Base-by-base conservation (phyloP, 2,888 invertebrate genomes). In the Andrena marginata region DNA sequence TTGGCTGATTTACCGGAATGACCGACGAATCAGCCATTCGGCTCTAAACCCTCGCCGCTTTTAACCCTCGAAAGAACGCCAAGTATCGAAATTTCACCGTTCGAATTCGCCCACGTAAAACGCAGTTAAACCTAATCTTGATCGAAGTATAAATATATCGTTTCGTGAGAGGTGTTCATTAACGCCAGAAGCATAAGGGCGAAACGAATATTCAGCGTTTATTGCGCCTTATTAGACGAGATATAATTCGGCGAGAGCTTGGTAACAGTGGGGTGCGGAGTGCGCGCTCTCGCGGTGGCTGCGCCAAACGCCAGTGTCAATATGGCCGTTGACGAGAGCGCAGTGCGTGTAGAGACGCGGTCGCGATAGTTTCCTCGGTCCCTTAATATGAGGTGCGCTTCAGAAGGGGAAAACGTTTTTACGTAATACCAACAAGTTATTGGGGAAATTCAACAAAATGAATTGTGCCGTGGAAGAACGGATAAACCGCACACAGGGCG, bases 241-340 rank as follows among this genome's bases (percentile, higher is more conserved):
- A 51, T 4, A 33, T 48, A 73, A 67, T 31, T 51, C 6, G 56
- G 65, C 26, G 49, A 31, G 51, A 78, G 65, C 63, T 70, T 60
- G 75, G 64, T 77, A 77, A 75, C 71, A 72, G 85, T 74, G 82
- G 77, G 78, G 79, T 73, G 81, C 29, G 35, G 35, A 48, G 42
- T 13, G 86, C 89, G 89, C 87, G 75, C 83, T 84, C 87, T 87
- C 60, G 85, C 86, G 89, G 87, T 69, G 51, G 73, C 60, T 67
- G 77, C 72, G 13, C 20, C 79, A 85, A 89, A 76, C 80, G 80
- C 54, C 88, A 90, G 90, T 91, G 78, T 90, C 89, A 91, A 91
- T 89, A 91, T 91, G 91, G 90, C 90, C 89, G 89, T 90, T 81
- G 81, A 73, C 49, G 87, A 54, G 83, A 79, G 71, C 72, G 70